Percentiles rank a stretch among this genome's conserved stretches.
phyloP scores from a whole-genome alignment of 2,113 vertebrate genomes.

The Odocoileus hemionus region DNA sequence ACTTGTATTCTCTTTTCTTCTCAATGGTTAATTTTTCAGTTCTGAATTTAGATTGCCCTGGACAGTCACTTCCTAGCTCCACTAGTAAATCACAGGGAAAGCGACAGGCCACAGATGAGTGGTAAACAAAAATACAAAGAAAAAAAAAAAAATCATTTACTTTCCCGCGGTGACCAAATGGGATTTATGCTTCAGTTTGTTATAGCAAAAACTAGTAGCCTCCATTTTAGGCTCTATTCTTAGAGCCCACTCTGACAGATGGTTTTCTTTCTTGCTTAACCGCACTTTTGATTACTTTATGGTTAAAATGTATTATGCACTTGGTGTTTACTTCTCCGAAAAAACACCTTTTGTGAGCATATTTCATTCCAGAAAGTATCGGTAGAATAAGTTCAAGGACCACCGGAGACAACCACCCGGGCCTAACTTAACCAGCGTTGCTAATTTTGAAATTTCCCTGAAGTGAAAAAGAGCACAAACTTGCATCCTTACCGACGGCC shows the following conservation, averaged over 20 bases:
- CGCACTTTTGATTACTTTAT: neutral
- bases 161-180: neutral
- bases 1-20: neutral
- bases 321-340: neutral
- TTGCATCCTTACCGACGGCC: neutral
- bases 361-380: neutral
- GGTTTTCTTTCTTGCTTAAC: neutral
- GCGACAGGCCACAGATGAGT: rapidly evolving
- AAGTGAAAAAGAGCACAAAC: neutral
- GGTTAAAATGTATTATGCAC: neutral
- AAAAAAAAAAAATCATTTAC: neutral
- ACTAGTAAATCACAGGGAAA: neutral
- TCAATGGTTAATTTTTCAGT: neutral
- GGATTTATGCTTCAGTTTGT: neutral
- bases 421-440: neutral
- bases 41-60: neutral
- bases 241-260: neutral
- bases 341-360: neutral
- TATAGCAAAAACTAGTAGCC: neutral
- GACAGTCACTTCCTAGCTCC: neutral
- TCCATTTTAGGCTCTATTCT: neutral
- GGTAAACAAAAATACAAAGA: neutral
- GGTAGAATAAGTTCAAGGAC: neutral
- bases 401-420: neutral
- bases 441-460: neutral